phyloP scores from a whole-genome alignment of 2,113 vertebrate species.

The Cardinalis cardinalis region DNA sequence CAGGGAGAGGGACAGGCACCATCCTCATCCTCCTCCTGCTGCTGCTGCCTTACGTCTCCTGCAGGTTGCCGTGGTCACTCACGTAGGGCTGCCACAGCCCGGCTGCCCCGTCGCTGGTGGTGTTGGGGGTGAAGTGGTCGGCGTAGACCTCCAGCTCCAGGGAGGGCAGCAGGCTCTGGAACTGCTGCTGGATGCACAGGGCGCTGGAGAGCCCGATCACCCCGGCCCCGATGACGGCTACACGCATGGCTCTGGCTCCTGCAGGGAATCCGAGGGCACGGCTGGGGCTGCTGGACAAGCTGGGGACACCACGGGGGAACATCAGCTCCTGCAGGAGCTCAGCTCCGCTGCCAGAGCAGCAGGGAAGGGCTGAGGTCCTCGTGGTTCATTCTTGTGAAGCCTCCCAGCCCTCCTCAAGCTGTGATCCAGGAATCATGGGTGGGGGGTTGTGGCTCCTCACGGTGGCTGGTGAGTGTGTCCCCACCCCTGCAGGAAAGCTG shows the following conservation, averaged over 20 bases:
- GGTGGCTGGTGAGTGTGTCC: not conserved
- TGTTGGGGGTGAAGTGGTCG: conserved; percentile 84
- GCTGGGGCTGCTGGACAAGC: fast-evolving
- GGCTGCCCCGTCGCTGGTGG: conserved; percentile 89
- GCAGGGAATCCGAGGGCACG: fast-evolving
- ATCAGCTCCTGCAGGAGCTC: not conserved
- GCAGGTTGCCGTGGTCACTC: conserved; percentile 68
- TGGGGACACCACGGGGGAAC: not conserved
- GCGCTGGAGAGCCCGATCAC: conserved; percentile 90
- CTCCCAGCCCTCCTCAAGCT: not conserved
- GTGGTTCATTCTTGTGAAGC: not conserved
- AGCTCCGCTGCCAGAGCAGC: not conserved
- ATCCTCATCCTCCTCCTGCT: not conserved
- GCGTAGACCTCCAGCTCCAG: conserved; percentile 87
- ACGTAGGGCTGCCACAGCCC: conserved; percentile 94
- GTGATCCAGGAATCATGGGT: not conserved
- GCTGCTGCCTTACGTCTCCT: conserved; percentile 79
- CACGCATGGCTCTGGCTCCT: conserved; percentile 70
- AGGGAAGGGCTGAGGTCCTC: not conserved
- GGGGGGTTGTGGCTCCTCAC: not conserved
- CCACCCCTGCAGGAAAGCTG: not conserved
- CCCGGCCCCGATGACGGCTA: conserved; percentile 89
- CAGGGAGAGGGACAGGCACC: not conserved
- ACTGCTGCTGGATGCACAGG: conserved; percentile 85
- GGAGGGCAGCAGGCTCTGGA: conserved; percentile 50